phyloP scores from a whole-genome alignment of 2,797 vertebrate species.

The Bothrops alternatus region DNA sequence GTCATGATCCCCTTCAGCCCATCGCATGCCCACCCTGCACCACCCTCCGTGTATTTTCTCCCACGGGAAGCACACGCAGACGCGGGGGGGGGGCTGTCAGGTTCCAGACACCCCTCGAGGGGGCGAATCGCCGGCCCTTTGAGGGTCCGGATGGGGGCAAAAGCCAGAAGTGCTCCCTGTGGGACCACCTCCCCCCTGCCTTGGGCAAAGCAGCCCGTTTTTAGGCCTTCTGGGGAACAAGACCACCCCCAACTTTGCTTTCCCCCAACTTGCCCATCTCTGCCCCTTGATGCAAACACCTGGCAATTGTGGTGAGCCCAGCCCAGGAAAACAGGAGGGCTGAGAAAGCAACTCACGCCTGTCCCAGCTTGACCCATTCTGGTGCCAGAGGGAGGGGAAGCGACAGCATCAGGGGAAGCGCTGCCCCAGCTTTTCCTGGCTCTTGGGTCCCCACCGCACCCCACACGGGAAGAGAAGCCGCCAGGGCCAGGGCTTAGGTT shows the following conservation, averaged over 20 bases:
- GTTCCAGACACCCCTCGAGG: neutral
- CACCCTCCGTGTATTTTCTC: neutral
- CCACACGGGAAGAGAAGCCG: neutral
- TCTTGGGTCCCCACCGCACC: too few relatives aligned
- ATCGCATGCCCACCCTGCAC: accelerated
- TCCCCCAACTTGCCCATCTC: neutral
- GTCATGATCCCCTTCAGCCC: neutral
- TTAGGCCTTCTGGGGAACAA: neutral
- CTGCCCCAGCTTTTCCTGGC: neutral
- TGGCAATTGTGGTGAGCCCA: neutral
- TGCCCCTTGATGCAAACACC: neutral
- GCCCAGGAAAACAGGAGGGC: neutral
- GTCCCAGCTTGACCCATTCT: neutral
- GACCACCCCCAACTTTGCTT: neutral
- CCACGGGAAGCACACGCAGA: neutral
- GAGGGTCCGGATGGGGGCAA: neutral
- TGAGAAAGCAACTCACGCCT: neutral
- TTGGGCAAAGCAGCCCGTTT: neutral
- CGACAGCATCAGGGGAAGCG: too few relatives aligned
- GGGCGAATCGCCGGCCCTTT: too few relatives aligned
- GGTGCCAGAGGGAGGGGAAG: neutral
- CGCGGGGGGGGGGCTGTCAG: accelerated
- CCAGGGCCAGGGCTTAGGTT: neutral
- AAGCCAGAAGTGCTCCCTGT: neutral
- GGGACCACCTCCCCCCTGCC: neutral